Base-by-base conservation (phyloP, 2,113 vertebrate species). In the Clarias gariepinus region DNA sequence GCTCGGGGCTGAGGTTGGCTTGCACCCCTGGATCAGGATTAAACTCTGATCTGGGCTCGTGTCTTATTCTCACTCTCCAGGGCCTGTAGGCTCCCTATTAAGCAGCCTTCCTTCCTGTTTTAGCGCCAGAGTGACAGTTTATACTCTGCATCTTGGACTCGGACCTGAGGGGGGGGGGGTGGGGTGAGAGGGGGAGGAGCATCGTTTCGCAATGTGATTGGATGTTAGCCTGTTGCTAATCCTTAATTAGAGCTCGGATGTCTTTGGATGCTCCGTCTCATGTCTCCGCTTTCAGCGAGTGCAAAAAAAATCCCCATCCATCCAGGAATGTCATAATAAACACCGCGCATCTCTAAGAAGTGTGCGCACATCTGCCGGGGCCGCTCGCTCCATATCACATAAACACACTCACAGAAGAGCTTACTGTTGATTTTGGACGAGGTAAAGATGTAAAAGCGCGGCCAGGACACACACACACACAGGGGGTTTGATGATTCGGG, bases 391-490 rank as follows among this genome's bases (percentile, higher is more conserved):
- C 47, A 9, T 25, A 4, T 47, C 71, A 8, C 47, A 77, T 23
- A n/a, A 47, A 55, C 47, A 53, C 25, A 55, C 71, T 25, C 68
- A 36, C 68, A 69, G n/a, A 58, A 58, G 0, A 19, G 18, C 21
- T 19, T 21, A 9, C 25, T 89, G 88, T 84, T 86, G 81, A 86
- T 82, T 81, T 84, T 86, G 88, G 85, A 81, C 23, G 83, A 47
- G 84, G 81, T 73, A 36, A 55, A 82, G 57, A 73, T 33, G 77
- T 84, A 84, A 73, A 63, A 36, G 74, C 47, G 69, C 68, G 47
- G 81, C 69, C 86, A 80, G 84, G 85, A 84, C 84, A 63, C 86
- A 83, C 83, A 87, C 77, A 81, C 69, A 87, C 78, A 81, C 69
- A 85, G 84, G 28, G 53, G 61, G 79, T 82, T 19, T 74, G 73